These are phyloP conservation scores for Invenusta paracnida DNA, from an alignment of 2,888 invertebrate species.

Conservation along the genomic window DNA sequence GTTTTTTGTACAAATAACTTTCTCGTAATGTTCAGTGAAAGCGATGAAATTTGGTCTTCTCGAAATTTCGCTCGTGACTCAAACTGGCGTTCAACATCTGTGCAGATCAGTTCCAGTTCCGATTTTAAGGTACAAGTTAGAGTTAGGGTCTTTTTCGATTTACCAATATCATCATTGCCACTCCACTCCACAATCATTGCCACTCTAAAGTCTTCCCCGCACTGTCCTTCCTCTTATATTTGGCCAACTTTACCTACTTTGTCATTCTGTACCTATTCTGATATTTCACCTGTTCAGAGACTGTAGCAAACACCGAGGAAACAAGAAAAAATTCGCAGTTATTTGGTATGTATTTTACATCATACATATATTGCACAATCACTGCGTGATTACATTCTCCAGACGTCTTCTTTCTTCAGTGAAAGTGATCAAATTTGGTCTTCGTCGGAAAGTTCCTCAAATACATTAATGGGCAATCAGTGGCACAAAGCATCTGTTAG, in stretches of 20 bases:
- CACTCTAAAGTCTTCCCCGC: slow-evolving; percentile 5
- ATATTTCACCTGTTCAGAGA: background rate
- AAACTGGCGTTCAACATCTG: slow-evolving; percentile 14
- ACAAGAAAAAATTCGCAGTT: slow-evolving; percentile 34
- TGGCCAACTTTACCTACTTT: background rate
- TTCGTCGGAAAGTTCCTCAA: background rate
- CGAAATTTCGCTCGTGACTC: background rate
- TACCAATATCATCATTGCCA: no score
- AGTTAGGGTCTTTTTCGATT: no score
- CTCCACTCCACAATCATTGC: no score
- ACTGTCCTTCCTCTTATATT: background rate
- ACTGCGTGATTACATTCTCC: no score
- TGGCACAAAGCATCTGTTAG: slow-evolving; percentile 8
- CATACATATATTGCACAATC: background rate
- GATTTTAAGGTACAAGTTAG: slow-evolving; percentile 37
- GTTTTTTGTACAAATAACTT: background rate
- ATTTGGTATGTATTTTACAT: slow-evolving; percentile 14
- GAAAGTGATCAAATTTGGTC: slow-evolving; percentile 41
- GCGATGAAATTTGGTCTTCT: slow-evolving; percentile 37
- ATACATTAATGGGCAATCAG: background rate
- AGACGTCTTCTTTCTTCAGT: no score
- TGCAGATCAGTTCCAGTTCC: background rate
- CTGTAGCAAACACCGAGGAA: slow-evolving; percentile 30
- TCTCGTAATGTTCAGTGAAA: slow-evolving; percentile 31
- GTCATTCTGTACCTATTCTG: background rate